Percentiles rank a stretch among this genome's conserved stretches.
Conservation (phyloP, 2,797 vertebrate species). For the Chrysocyon brachyurus region DNA sequence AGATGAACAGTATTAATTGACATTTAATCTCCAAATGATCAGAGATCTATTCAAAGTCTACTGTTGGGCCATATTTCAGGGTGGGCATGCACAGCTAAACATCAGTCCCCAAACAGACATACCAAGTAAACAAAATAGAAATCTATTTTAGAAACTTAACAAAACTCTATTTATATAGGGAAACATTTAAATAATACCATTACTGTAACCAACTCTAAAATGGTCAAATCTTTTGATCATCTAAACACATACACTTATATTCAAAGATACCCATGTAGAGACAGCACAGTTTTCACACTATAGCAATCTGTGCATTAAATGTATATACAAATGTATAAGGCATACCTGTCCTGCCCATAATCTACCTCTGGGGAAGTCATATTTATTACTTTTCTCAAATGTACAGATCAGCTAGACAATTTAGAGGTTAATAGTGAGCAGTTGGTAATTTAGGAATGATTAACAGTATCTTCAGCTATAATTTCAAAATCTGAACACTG, state of each 20-base stretch:
- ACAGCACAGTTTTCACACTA: not conserved
- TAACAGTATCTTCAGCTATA: constrained; percentile 58
- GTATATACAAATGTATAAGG: not conserved
- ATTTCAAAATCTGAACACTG: constrained; percentile 71
- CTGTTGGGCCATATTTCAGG: not conserved
- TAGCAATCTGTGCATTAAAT: not conserved
- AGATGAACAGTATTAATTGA: constrained; percentile 42
- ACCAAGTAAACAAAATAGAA: constrained; percentile 58
- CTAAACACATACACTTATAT: not conserved
- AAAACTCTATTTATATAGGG: constrained; percentile 3
- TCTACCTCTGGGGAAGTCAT: not conserved
- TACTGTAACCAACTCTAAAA: not conserved
- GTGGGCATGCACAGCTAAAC: constrained; percentile 42
- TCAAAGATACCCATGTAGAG: not conserved
- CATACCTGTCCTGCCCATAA: not conserved
- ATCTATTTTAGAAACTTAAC: constrained; percentile 30
- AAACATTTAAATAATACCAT: constrained; percentile 6
- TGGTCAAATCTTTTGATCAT: not conserved
- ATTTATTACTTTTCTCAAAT: constrained; percentile 63
- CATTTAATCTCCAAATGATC: constrained; percentile 45
- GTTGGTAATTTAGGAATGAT: constrained; percentile 71
- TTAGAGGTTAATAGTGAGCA: constrained; percentile 60
- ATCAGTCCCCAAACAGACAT: not conserved
- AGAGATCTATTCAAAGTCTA: constrained; percentile 45
- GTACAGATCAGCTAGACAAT: constrained; percentile 53